These are phyloP conservation scores for Forbesichthys papilliferus DNA, from an alignment of 2,113 vertebrate species.

Conservation along the genomic window DNA sequence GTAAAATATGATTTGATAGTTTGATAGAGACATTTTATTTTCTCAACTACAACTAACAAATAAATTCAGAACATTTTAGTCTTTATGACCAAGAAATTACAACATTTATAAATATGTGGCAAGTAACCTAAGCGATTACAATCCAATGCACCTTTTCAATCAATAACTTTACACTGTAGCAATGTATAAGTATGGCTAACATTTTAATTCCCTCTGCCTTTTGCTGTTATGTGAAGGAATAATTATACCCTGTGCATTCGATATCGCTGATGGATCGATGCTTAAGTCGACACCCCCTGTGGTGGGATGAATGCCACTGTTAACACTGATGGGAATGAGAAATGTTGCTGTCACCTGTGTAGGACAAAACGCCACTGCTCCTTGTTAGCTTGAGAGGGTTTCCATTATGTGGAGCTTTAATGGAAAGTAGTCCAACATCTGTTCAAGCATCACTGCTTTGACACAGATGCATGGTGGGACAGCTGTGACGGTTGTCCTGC, in stretches of 20 bases:
- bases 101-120: too few species aligned
- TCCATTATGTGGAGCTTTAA: conserved; percentile 20
- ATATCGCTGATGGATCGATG: conserved; percentile 5
- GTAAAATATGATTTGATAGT: too few species aligned
- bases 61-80: too few species aligned
- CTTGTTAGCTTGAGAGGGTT: conserved; percentile 7
- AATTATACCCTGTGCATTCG: neutral
- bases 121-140: too few species aligned
- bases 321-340: conserved; percentile 12
- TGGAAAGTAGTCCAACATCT: conserved; percentile 12
- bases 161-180: too few species aligned
- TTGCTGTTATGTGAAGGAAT: neutral
- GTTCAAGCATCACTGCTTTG: neutral
- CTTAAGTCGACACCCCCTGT: neutral
- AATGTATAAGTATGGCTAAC: neutral
- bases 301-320: conserved; percentile 26
- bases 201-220: neutral
- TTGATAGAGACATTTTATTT: too few species aligned
- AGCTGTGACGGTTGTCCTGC: conserved; percentile 1
- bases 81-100: too few species aligned
- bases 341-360: conserved; percentile 20
- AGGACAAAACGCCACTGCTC: neutral
- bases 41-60: too few species aligned
- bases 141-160: too few species aligned
- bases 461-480: conserved; percentile 13